phyloP scores from a whole-genome alignment of 2,113 vertebrate species.

The Propithecus coquereli region DNA sequence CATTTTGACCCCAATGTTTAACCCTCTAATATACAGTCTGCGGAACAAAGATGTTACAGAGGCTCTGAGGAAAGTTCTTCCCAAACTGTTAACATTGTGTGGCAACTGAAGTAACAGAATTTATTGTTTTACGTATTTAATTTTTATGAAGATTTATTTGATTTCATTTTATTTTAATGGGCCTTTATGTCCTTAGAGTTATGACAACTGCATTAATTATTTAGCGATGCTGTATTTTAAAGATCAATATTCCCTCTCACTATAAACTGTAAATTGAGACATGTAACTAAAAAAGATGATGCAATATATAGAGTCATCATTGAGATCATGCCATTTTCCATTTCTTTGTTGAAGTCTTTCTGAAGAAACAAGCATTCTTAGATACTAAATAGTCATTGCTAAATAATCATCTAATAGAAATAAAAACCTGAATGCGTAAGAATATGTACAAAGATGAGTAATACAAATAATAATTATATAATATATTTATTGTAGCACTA shows the following conservation, averaged over 20 bases:
- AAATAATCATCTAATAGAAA: neutral
- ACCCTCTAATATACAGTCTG: conserved; percentile 61
- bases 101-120: neutral
- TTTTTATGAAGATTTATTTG: neutral
- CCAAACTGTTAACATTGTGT: neutral
- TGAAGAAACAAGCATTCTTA: neutral
- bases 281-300: too few species aligned
- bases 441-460: neutral
- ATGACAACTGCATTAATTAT: neutral
- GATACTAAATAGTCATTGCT: neutral
- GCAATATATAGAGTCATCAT: neutral
- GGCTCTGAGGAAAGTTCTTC: conserved; percentile 16
- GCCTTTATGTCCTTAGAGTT: neutral
- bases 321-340: neutral
- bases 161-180: neutral
- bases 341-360: neutral
- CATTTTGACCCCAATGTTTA: conserved; percentile 53
- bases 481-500: neutral
- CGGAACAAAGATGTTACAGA: conserved; percentile 53
- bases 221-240: neutral
- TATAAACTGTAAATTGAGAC: too few species aligned
- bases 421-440: neutral
- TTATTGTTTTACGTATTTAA: neutral
- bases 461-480: neutral
- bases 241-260: too few species aligned